Percentiles rank a stretch among this genome's conserved stretches.
phyloP scores from a whole-genome alignment of 2,113 vertebrate genomes.

The Sialia sialis region DNA sequence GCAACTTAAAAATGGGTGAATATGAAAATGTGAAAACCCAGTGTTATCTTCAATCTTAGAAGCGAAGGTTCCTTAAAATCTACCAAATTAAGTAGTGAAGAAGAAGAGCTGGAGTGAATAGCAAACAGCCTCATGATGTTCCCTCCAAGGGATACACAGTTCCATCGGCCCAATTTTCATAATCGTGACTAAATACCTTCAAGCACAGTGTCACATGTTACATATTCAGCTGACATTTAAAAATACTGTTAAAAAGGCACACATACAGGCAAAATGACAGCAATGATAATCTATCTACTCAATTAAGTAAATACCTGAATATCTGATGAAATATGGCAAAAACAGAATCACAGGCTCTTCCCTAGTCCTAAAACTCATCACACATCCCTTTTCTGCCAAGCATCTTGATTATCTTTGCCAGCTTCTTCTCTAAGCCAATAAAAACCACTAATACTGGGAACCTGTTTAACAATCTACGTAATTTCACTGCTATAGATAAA shows the following conservation, averaged over 20 bases:
- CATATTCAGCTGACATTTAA: not conserved
- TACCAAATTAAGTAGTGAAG: not conserved
- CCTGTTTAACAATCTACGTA: fast-evolving
- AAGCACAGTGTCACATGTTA: not conserved
- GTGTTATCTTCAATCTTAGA: not conserved
- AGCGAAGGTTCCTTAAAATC: not conserved
- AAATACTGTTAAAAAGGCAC: not conserved
- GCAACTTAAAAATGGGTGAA: not conserved
- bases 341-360: not conserved
- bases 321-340: not conserved
- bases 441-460: not conserved
- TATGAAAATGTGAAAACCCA: not conserved
- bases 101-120: not conserved
- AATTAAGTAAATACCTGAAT: not conserved
- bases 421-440: not conserved
- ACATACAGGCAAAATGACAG: not conserved
- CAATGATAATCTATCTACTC: not conserved
- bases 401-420: not conserved
- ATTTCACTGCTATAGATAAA: not conserved
- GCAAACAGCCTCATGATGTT: not conserved
- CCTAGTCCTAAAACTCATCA: not conserved
- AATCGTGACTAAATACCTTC: not conserved
- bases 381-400: not conserved
- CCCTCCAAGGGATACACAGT: not conserved
- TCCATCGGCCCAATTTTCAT: not conserved